A percentile compares a stretch with the other conserved stretches of the same genome.
phyloP scores from a whole-genome alignment of 2,797 vertebrate genomes.

The Urosaurus nigricauda region DNA sequence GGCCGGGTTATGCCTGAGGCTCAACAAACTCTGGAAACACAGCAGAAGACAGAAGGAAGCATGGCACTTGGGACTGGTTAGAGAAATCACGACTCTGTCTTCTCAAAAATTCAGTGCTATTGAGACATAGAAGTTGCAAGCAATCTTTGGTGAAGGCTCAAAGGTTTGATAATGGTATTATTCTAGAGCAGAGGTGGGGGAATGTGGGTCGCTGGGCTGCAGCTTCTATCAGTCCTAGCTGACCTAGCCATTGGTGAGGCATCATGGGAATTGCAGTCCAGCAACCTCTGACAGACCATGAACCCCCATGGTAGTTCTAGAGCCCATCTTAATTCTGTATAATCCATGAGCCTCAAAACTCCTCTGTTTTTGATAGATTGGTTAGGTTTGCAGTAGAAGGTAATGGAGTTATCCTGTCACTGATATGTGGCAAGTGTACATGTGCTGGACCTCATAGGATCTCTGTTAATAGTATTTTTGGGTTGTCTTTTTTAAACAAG shows the following conservation, averaged over 20 bases:
- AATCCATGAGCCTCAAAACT: not conserved
- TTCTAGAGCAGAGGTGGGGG: not conserved
- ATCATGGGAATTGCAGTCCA: not conserved
- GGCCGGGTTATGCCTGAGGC: not conserved
- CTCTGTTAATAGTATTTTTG: not conserved
- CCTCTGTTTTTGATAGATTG: not conserved
- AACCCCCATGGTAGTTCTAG: not conserved
- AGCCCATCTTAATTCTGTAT: not conserved
- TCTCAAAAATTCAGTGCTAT: not conserved
- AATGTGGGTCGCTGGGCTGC: not conserved
- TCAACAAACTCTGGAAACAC: not conserved
- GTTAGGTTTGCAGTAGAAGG: no score
- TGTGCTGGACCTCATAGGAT: not conserved
- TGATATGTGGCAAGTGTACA: not conserved
- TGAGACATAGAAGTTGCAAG: not conserved
- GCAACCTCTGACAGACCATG: not conserved
- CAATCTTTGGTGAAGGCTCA: not conserved
- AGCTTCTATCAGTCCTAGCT: not conserved
- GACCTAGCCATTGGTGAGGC: not conserved
- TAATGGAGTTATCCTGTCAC: not conserved
- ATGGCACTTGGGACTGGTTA: not conserved
- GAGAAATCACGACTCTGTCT: not conserved
- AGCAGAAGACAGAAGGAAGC: not conserved
- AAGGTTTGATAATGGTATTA: not conserved
- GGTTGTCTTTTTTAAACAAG: constrained; percentile 30